Conservation (phyloP, 2,113 vertebrate species). For the Pelobates fuscus region DNA sequence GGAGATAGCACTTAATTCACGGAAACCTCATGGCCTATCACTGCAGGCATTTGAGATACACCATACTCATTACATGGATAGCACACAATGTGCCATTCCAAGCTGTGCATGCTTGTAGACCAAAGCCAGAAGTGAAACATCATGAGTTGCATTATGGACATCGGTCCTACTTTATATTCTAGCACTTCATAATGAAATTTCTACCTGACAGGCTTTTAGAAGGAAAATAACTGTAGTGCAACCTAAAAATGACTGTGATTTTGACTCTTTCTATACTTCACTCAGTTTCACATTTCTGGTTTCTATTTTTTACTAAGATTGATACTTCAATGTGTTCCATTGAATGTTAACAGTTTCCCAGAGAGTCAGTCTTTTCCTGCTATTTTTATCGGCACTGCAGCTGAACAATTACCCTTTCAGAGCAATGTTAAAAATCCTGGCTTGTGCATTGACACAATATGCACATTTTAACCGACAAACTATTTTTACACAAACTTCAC, state of each 20-base stretch:
- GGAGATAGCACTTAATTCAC: conserved; percentile 54
- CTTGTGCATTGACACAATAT: too few species aligned
- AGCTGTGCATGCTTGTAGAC: conserved; percentile 58
- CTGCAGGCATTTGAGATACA: conserved; percentile 55
- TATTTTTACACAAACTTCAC: too few species aligned
- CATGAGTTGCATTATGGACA: conserved; percentile 56
- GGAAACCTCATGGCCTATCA: conserved; percentile 53
- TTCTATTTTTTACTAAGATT: conserved; percentile 52
- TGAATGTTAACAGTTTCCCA: conserved; percentile 48
- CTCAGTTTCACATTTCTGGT: neutral
- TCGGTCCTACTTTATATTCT: conserved; percentile 59
- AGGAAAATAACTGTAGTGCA: too few species aligned
- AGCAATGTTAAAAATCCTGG: too few species aligned
- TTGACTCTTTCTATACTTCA: neutral
- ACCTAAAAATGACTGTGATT: too few species aligned
- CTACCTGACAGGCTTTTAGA: conserved; percentile 46
- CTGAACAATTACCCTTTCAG: conserved; percentile 68
- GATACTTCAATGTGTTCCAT: conserved; percentile 53
- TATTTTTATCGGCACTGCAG: conserved; percentile 62
- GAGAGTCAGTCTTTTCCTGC: conserved; percentile 46
- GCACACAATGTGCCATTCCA: conserved; percentile 51
- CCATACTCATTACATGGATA: conserved; percentile 54
- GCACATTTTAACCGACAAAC: too few species aligned
- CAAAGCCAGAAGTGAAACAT: conserved; percentile 63
- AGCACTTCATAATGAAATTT: conserved; percentile 53